Evolutionary conservation across 2,797 vertebrate genomes (phyloP).

Genomic region (Eulemur rubriventer): DNA sequence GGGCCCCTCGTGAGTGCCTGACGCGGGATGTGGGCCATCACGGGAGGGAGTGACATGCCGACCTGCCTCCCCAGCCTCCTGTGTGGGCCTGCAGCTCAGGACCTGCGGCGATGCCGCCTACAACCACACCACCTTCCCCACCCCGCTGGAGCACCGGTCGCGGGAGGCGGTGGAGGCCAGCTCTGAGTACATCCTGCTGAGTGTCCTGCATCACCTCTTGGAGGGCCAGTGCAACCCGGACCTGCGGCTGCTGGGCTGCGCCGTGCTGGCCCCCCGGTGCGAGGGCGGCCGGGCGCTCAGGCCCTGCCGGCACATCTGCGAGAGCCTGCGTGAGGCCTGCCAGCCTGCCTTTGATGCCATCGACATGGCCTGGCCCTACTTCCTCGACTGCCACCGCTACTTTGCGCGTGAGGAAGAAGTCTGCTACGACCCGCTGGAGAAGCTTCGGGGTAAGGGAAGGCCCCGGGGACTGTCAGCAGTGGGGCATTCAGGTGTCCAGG

Average conservation of each 20-base stretch:
- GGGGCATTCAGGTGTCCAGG: no score
- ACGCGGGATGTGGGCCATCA: rapidly evolving
- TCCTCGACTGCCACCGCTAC: constrained; percentile 95
- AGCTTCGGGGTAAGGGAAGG: constrained; percentile 89
- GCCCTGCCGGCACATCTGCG: constrained; percentile 93
- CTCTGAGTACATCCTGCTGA: constrained; percentile 94
- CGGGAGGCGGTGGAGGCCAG: constrained; percentile 91
- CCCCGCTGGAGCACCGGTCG: constrained; percentile 91
- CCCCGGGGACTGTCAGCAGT: rapidly evolving
- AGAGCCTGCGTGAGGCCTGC: constrained; percentile 90
- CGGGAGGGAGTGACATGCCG: neutral
- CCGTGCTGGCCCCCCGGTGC: constrained; percentile 93
- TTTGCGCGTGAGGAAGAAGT: constrained; percentile 92
- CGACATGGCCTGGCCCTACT: constrained; percentile 99
- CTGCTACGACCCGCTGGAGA: constrained; percentile 93
- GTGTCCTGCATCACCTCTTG: constrained; percentile 93
- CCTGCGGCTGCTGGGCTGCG: constrained; percentile 94
- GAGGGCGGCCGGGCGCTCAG: constrained; percentile 85
- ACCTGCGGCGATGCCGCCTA: constrained; percentile 93
- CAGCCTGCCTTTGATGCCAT: constrained; percentile 93
- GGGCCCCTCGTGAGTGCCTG: neutral
- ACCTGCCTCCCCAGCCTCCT: constrained; percentile 35
- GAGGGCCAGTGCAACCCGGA: constrained; percentile 96
- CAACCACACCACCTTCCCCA: constrained; percentile 90
- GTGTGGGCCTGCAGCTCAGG: constrained; percentile 87